A percentile compares a stretch with the other conserved stretches of the same genome.
Evolutionary conservation across 64 coral and sea anemone genomes (phyloP).

Genomic region (Platygyra sinensis): DNA sequence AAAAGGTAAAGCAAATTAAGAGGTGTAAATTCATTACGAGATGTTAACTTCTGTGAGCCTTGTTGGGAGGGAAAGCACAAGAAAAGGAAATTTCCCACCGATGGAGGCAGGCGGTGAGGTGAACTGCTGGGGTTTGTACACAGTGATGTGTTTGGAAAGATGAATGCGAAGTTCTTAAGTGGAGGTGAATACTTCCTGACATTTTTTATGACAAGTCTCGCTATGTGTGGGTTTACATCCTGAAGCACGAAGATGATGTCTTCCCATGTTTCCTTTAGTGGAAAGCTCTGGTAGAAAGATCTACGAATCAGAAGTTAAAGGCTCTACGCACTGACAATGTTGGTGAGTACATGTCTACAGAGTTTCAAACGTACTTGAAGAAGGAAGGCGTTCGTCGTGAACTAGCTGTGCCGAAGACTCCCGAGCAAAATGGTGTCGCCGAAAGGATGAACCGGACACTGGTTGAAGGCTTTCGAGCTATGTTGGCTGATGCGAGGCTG

Average conservation of each 20-base stretch:
- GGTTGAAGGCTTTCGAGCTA: too few relatives aligned
- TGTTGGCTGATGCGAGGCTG: too few relatives aligned
- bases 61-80: constrained; percentile 46
- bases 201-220: too few relatives aligned
- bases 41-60: constrained; percentile 21
- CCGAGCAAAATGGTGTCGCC: constrained; percentile 47
- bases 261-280: constrained; percentile 50
- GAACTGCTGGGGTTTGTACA: constrained; percentile 54
- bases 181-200: too few relatives aligned
- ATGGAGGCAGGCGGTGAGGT: constrained; percentile 5
- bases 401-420: constrained; percentile 45
- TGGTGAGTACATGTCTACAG: too few relatives aligned
- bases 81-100: constrained; percentile 13
- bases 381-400: constrained; percentile 32
- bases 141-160: constrained; percentile 54
- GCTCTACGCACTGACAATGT: too few relatives aligned
- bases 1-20: too few relatives aligned
- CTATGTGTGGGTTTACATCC: constrained; percentile 18
- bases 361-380: too few relatives aligned
- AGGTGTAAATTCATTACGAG: too few relatives aligned
- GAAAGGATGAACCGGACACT: too few relatives aligned
- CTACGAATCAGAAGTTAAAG: constrained; percentile 26
- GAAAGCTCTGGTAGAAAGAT: constrained; percentile 20
- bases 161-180: constrained; percentile 28
- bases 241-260: constrained; percentile 52